Percentiles rank a stretch among this genome's conserved stretches.
These are phyloP conservation scores for Saturnia japonica DNA, from an alignment of 2,888 invertebrate genomes.

Conservation along the genomic window DNA sequence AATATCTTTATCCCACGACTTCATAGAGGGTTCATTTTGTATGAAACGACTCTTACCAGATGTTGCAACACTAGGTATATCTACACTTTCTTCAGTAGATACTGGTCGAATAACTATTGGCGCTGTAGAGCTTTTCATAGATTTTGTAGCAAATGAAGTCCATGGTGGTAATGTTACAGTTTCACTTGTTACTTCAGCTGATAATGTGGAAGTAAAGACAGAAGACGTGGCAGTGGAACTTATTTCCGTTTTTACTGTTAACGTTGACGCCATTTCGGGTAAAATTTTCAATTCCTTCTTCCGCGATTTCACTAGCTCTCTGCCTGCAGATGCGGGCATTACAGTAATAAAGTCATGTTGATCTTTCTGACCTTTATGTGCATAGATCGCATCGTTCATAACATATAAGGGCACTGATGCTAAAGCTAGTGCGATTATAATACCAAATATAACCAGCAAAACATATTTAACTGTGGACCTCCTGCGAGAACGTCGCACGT, in stretches of 20 bases:
- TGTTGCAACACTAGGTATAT: constrained; percentile 56
- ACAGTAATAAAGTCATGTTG: constrained; percentile 49
- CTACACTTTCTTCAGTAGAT: constrained; percentile 57
- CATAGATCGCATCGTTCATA: constrained; percentile 59
- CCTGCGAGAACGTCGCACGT: constrained; percentile 63
- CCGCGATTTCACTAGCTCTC: constrained; percentile 60
- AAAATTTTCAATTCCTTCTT: constrained; percentile 68
- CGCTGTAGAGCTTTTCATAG: constrained; percentile 64
- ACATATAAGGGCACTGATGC: constrained; percentile 65
- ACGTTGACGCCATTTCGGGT: constrained; percentile 52
- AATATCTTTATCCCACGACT: constrained; percentile 70
- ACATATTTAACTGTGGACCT: constrained; percentile 66
- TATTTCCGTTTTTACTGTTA: constrained; percentile 51
- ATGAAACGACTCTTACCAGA: constrained; percentile 57
- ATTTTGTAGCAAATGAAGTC: constrained; percentile 78
- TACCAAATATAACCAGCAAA: constrained; percentile 61
- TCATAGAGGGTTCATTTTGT: constrained; percentile 62
- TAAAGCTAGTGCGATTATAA: constrained; percentile 59
- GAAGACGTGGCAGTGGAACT: constrained; percentile 46
- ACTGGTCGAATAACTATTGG: constrained; percentile 59
- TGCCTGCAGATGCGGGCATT: constrained; percentile 54
- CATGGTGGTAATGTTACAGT: constrained; percentile 70
- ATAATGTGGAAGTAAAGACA: constrained; percentile 42
- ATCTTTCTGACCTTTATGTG: constrained; percentile 50
- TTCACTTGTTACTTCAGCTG: constrained; percentile 45